Evolutionary conservation across 2,797 vertebrate genomes (phyloP), one percentile per base, ranked within the genome.

Genomic region (Enteromius thamalakanensis): DNA sequence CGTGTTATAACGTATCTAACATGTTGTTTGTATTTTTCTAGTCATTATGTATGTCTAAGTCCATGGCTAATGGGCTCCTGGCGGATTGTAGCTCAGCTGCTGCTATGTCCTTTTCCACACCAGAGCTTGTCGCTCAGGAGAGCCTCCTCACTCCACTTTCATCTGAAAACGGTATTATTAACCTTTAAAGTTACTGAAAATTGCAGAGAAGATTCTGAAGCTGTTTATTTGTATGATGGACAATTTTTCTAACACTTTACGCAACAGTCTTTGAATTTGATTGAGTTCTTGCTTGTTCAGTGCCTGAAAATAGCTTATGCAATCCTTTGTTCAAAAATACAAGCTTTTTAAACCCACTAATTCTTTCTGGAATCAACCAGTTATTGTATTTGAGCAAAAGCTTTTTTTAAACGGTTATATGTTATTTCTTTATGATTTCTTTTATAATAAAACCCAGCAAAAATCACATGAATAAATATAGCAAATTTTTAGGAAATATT

Each of bases 31-130:
- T 81, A 60, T 82, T 82, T 15, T 76, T 32, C 15, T 55, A 67
- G 81, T 53, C 4, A 0, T 45, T 75, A 11, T 68, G 47, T 88
- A 81, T 79, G 37, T 67, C 78, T 71, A 69, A 76, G 49, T 68
- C 85, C 84, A 77, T 75, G 3, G n/a, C 75, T 14, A 3, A 14
- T 11, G 72, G 8, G 29, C 64, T 87, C 32, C 34, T 67, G 75
- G 86, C 82, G 67, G 82, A 81, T 53, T 76, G 79, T 79, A 86
- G 83, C 21, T 34, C 51, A 79, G 58, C 29, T 65, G 55, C 19
- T 45, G 0, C 34, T 4, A 72, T 74, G 17, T 64, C 17, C 64
- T 58, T 82, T 83, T 84, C 89, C 85, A 76, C 67, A n/a, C 74
- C 84, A 78, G 79, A 80, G 55, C 37, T 86, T 71, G 47, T 42